These are phyloP conservation scores for Hylyphantes graminicola DNA, from an alignment of 1,140 invertebrate genomes.

Conservation along the genomic window DNA sequence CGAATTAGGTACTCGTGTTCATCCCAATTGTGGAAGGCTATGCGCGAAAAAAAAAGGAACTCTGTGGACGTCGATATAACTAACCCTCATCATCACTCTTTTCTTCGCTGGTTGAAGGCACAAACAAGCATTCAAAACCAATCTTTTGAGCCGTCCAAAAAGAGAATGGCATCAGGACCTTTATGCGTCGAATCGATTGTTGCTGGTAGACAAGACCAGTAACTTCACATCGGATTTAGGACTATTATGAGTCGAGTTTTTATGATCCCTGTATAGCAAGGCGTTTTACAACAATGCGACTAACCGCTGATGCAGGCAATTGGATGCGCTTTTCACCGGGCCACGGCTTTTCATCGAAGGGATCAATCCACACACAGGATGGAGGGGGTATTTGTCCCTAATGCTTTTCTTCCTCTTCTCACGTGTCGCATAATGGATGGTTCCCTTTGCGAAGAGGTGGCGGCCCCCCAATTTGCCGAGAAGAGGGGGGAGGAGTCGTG, in stretches of 20 bases:
- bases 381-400: slow-evolving; percentile 50
- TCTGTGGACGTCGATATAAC: not conserved
- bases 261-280: slow-evolving; percentile 52
- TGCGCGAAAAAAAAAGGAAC: not conserved
- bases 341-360: not conserved
- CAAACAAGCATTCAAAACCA: slow-evolving; percentile 48
- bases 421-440: slow-evolving; percentile 58
- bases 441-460: slow-evolving; percentile 37
- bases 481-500: slow-evolving; percentile 48
- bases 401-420: slow-evolving; percentile 34
- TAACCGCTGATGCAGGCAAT: slow-evolving; percentile 51
- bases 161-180: slow-evolving; percentile 48
- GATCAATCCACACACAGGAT: slow-evolving; percentile 12
- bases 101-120: not conserved
- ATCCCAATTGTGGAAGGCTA: slow-evolving; percentile 2
- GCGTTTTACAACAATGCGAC: slow-evolving; percentile 58
- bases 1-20: slow-evolving; percentile 48
- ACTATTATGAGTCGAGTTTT: slow-evolving; percentile 56
- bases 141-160: slow-evolving; percentile 20
- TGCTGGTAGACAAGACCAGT: slow-evolving; percentile 59
- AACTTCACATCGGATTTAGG: slow-evolving; percentile 49
- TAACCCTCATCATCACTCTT: slow-evolving; percentile 4
- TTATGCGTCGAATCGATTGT: slow-evolving; percentile 55
- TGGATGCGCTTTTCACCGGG: slow-evolving; percentile 52
- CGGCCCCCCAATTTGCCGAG: slow-evolving; percentile 55